Evolutionary conservation across 2,113 vertebrate species (phyloP).

Genomic region (Marmota flaviventris): DNA sequence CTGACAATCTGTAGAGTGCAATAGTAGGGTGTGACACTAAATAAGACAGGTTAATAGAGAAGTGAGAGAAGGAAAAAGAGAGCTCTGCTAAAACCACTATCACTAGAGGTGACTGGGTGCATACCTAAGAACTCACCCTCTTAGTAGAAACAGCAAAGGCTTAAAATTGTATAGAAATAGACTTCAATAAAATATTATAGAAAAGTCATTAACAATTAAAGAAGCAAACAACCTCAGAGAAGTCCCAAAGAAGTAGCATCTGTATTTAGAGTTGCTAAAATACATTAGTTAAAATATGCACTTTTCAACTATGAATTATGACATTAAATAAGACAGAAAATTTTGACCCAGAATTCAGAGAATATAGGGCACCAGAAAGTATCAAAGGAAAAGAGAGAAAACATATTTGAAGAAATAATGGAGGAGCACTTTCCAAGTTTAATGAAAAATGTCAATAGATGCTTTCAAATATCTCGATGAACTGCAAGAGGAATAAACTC

Average conservation of each 20-base stretch:
- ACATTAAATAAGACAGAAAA: not conserved
- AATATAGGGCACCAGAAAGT: not conserved
- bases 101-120: not conserved
- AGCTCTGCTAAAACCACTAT: not conserved
- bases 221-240: not conserved
- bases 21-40: not conserved
- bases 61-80: not conserved
- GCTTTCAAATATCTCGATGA: not conserved
- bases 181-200: not conserved
- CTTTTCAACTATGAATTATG: not conserved
- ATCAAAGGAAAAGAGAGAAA: not conserved
- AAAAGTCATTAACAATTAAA: not conserved
- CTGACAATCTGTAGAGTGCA: not conserved
- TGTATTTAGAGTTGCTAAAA: not conserved
- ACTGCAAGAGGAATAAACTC: not conserved
- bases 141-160: not conserved
- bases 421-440: not conserved
- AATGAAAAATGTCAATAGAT: not conserved
- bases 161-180: not conserved
- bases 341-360: not conserved
- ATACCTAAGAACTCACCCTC: not conserved
- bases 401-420: not conserved
- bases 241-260: not conserved
- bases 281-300: not conserved
- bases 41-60: not conserved